phyloP scores from a whole-genome alignment of 1,140 invertebrate genomes.

The Eueides isabella region DNA sequence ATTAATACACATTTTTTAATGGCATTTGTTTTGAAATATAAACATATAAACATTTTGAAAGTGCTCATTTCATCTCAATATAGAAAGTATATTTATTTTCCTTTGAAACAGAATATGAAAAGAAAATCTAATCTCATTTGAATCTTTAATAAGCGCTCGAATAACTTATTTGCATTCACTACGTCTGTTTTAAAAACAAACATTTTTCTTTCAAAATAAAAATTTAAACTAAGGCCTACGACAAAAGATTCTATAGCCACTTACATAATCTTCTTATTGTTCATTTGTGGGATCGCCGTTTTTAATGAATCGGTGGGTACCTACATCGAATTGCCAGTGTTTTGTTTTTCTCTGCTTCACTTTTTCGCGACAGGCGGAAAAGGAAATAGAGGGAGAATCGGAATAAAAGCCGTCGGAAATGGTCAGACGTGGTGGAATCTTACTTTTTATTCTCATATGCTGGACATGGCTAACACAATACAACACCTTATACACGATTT shows the following conservation, averaged over 20 bases:
- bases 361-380: constrained; percentile 80
- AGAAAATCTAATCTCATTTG: constrained; percentile 15
- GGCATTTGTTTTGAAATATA: background rate
- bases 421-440: constrained; percentile 79
- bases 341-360: constrained; percentile 66
- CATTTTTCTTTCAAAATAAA: background rate
- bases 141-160: constrained; percentile 17
- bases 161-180: constrained; percentile 37
- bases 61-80: constrained; percentile 2
- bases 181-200: background rate
- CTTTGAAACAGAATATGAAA: constrained; percentile 12
- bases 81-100: constrained; percentile 2
- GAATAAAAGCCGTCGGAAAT: constrained; percentile 82
- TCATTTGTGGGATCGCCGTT: constrained; percentile 39
- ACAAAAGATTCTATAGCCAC: constrained; percentile 48
- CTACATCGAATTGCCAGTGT: constrained; percentile 53
- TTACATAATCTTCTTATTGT: constrained; percentile 51
- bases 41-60: background rate
- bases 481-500: constrained; percentile 35
- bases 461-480: constrained; percentile 76
- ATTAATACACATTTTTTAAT: too few relatives aligned
- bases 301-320: constrained; percentile 45
- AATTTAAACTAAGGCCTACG: background rate
- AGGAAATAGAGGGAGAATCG: constrained; percentile 81
- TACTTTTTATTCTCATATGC: constrained; percentile 72